phyloP scores from a whole-genome alignment of 1,140 invertebrate genomes.

The Heliconius congener region DNA sequence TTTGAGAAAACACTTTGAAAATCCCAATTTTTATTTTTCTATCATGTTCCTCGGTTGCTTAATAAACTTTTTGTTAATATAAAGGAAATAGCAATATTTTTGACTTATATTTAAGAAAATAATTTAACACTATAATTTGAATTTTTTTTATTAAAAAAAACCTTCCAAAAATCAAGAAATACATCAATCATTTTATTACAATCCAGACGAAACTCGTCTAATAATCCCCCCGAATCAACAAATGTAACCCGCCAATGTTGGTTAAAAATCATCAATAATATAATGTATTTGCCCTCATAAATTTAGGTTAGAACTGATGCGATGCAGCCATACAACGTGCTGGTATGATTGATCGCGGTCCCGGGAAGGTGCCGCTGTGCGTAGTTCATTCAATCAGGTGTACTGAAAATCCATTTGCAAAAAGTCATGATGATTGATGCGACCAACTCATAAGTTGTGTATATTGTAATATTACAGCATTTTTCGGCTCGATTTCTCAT shows the following conservation, averaged over 20 bases:
- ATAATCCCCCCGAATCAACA: background rate
- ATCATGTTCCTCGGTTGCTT: background rate
- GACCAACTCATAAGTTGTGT: conserved; percentile 27
- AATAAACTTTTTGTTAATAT: background rate
- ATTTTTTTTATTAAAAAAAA: too few relatives aligned
- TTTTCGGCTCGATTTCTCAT: conserved; percentile 15
- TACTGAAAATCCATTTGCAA: conserved; percentile 47
- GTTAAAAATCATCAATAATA: conserved; percentile 69
- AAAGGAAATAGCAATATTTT: background rate
- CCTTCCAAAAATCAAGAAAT: too few relatives aligned
- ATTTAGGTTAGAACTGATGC: conserved; percentile 63
- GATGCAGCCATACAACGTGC: conserved; percentile 69
- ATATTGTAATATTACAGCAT: conserved; percentile 23
- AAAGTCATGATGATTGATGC: conserved; percentile 44
- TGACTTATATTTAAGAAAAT: too few relatives aligned
- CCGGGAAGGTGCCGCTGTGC: conserved; percentile 40
- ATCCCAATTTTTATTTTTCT: conserved; percentile 15
- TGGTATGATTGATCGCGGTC: conserved; percentile 62
- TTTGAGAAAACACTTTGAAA: conserved; percentile 9
- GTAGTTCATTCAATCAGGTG: conserved; percentile 57
- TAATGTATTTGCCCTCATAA: conserved; percentile 62
- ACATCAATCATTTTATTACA: too few relatives aligned
- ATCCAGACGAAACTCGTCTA: too few relatives aligned
- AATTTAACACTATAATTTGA: too few relatives aligned
- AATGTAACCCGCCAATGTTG: conserved; percentile 53